phyloP scores from a whole-genome alignment of 2,113 vertebrate genomes.

The Poeciliopsis retropinna region DNA sequence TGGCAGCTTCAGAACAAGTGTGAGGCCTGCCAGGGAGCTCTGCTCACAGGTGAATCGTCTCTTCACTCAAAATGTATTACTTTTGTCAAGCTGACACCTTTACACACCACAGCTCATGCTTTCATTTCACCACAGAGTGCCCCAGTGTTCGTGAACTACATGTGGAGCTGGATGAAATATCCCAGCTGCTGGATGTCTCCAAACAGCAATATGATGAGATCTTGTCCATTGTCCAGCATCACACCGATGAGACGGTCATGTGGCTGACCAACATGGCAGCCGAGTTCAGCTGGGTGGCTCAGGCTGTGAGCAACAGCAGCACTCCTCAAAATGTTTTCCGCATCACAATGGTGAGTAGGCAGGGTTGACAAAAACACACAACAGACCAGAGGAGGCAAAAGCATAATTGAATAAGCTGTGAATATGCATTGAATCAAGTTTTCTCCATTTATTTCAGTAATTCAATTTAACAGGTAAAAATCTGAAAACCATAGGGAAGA shows the following conservation, averaged over 20 bases:
- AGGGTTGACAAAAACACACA: too few species aligned
- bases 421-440: not conserved
- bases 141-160: slow-evolving; percentile 84
- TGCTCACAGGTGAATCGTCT: slow-evolving; percentile 82
- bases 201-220: slow-evolving; percentile 87
- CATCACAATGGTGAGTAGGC: slow-evolving; percentile 79
- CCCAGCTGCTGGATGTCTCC: slow-evolving; percentile 84
- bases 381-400: not conserved
- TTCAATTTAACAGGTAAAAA: not conserved
- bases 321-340: slow-evolving; percentile 79
- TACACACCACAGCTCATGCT: not conserved
- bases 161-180: slow-evolving; percentile 84
- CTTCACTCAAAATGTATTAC: not conserved
- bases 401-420: not conserved
- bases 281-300: slow-evolving; percentile 88
- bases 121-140: slow-evolving; percentile 80
- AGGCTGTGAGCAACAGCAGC: slow-evolving; percentile 74
- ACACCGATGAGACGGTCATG: slow-evolving; percentile 84
- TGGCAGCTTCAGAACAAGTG: slow-evolving; percentile 85
- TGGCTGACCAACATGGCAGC: slow-evolving; percentile 86
- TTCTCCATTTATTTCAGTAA: not conserved
- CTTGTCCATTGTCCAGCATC: slow-evolving; percentile 82
- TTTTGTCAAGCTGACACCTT: not conserved
- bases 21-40: slow-evolving; percentile 84
- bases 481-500: not conserved